Conservation (phyloP, 2,113 vertebrate genomes). For the Brienomyrus longianalis region DNA sequence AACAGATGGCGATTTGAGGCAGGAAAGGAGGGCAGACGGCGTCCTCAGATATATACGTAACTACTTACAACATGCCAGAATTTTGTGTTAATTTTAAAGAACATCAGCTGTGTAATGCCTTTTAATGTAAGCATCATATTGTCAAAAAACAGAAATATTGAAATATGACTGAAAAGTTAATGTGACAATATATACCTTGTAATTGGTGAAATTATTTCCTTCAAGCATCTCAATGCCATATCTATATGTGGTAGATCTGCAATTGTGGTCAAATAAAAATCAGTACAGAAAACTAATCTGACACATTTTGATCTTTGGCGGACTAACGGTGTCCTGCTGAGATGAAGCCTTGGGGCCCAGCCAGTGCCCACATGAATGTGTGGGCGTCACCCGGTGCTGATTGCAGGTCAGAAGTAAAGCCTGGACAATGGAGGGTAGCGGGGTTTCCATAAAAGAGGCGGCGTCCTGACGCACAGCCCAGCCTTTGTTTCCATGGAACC, state of each 20-base stretch:
- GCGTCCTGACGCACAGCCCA: constrained; percentile 52
- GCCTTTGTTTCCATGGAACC: constrained; percentile 40
- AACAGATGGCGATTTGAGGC: neutral
- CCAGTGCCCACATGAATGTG: neutral
- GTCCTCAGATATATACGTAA: neutral
- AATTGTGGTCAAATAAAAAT: neutral
- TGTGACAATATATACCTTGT: neutral
- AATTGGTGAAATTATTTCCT: neutral
- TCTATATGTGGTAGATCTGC: neutral
- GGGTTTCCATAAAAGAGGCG: constrained; percentile 42
- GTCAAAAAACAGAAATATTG: neutral
- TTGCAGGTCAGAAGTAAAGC: constrained; percentile 41
- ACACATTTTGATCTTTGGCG: neutral
- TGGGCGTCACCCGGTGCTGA: constrained; percentile 28
- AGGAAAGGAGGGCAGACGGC: neutral
- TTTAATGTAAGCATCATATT: neutral
- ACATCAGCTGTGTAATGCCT: neutral
- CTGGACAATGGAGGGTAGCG: constrained; percentile 29
- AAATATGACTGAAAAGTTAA: neutral
- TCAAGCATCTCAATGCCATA: neutral
- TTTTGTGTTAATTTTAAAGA: neutral
- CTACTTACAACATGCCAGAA: neutral
- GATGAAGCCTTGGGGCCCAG: neutral
- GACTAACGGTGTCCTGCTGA: constrained; percentile 4
- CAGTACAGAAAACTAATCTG: neutral